Conservation (phyloP, 2,797 vertebrate genomes). For the Falco biarmicus region DNA sequence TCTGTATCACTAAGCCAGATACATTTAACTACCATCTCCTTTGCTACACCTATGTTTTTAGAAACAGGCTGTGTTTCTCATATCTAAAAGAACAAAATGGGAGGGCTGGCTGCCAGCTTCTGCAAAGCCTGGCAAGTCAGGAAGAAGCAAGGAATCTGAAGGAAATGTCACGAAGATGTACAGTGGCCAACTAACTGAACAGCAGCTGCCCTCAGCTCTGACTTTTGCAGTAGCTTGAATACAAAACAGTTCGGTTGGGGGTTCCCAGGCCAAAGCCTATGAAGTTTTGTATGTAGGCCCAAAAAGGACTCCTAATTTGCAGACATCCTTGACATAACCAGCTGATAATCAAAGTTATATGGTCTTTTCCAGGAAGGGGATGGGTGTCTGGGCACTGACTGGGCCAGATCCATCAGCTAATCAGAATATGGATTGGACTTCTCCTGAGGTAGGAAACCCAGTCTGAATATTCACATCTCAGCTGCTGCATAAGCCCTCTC, state of each 20-base stretch:
- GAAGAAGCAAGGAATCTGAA: neutral
- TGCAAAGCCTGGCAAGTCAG: neutral
- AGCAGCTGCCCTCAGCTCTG: neutral
- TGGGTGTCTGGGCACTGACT: neutral
- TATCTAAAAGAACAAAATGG: neutral
- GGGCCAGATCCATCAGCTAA: neutral
- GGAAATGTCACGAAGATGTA: neutral
- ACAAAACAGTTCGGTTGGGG: neutral
- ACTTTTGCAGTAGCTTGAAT: neutral
- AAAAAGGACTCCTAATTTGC: neutral
- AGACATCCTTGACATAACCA: neutral
- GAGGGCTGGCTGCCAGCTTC: conserved; percentile 1
- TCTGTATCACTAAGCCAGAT: neutral
- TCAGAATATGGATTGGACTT: neutral
- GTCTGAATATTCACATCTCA: neutral
- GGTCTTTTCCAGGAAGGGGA: neutral
- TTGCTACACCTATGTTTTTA: neutral
- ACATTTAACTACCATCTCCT: neutral
- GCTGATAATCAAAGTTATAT: neutral
- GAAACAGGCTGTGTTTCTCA: neutral
- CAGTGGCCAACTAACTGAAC: neutral
- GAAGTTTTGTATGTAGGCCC: neutral
- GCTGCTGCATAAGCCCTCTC: neutral
- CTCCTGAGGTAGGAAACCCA: neutral
- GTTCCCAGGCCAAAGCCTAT: neutral